These are phyloP conservation scores for Nemotelus nigrinus DNA, from an alignment of 2,888 invertebrate genomes.

Conservation along the genomic window DNA sequence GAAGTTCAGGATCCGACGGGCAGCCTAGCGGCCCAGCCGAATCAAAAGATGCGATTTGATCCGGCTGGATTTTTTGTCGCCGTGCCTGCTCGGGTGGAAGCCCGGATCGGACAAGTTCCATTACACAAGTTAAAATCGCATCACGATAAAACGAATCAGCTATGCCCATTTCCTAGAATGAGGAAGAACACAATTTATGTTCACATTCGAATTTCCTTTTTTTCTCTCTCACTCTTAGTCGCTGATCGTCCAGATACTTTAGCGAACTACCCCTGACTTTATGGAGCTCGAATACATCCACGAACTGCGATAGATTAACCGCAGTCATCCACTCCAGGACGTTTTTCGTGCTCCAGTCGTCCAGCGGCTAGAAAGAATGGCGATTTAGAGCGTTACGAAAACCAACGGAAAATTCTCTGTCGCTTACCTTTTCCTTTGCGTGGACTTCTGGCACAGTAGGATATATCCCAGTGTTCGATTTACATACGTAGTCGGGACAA, in stretches of 20 bases:
- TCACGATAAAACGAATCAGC: constrained; percentile 78
- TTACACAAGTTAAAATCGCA: constrained; percentile 74
- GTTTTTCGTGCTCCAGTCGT: constrained; percentile 75
- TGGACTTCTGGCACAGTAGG: constrained; percentile 36
- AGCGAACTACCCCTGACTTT: constrained; percentile 77
- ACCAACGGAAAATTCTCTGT: background rate
- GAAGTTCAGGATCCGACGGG: no score
- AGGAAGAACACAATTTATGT: constrained; percentile 53
- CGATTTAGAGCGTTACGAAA: constrained; percentile 38
- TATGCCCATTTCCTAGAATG: constrained; percentile 74
- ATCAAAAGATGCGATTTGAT: no score
- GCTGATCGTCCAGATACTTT: constrained; percentile 72
- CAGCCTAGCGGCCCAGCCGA: no score
- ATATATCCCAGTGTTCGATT: constrained; percentile 45
- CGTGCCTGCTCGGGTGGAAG: no score
- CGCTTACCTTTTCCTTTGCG: constrained; percentile 22
- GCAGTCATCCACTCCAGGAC: constrained; percentile 82
- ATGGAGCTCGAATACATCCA: constrained; percentile 76
- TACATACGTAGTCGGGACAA: constrained; percentile 50
- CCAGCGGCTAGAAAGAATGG: constrained; percentile 70
- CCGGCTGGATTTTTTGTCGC: no score
- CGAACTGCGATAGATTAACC: constrained; percentile 76
- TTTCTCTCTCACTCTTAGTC: constrained; percentile 69
- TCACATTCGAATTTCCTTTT: background rate
- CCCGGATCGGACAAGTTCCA: constrained; percentile 67